Evolutionary conservation across 2,113 vertebrate species (phyloP).

Genomic region (Hymenochirus boettgeri): DNA sequence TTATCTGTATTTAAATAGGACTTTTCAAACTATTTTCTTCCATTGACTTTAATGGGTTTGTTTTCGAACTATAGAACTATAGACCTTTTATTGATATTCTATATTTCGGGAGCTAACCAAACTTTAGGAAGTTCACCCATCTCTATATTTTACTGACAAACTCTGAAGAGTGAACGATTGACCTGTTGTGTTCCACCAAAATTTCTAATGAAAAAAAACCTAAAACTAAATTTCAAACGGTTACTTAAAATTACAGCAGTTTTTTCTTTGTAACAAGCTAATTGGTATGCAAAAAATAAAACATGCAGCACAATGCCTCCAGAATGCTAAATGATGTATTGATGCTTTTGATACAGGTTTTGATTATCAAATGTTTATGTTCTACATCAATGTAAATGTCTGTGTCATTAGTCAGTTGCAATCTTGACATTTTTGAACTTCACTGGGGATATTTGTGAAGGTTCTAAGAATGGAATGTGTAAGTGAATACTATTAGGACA

Average conservation of each 20-base stretch:
- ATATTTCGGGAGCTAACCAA: no score
- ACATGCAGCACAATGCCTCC: slow-evolving; percentile 13
- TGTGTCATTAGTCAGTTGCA: slow-evolving; percentile 30
- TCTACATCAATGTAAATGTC: slow-evolving; percentile 31
- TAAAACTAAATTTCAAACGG: slow-evolving; percentile 34
- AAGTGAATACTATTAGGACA: slow-evolving; percentile 20
- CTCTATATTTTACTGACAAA: slow-evolving; percentile 25
- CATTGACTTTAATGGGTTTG: no score
- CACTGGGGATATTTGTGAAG: slow-evolving; percentile 1
- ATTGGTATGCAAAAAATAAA: slow-evolving; percentile 38
- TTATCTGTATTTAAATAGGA: no score
- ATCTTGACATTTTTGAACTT: slow-evolving; percentile 23
- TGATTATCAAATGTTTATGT: slow-evolving; percentile 38
- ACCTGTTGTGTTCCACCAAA: slow-evolving; percentile 10
- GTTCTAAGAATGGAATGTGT: neutral
- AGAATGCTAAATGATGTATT: slow-evolving; percentile 32
- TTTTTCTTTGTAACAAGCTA: slow-evolving; percentile 35
- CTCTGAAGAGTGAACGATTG: slow-evolving; percentile 27
- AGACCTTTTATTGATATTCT: no score
- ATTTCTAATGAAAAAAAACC: slow-evolving; percentile 30
- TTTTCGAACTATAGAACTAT: no score
- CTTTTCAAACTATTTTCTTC: no score
- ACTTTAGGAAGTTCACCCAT: slow-evolving; percentile 18
- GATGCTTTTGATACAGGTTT: slow-evolving; percentile 24
- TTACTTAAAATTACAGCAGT: slow-evolving; percentile 12